phyloP scores from a whole-genome alignment of 1,140 invertebrate species.

The Penaeus japonicus region DNA sequence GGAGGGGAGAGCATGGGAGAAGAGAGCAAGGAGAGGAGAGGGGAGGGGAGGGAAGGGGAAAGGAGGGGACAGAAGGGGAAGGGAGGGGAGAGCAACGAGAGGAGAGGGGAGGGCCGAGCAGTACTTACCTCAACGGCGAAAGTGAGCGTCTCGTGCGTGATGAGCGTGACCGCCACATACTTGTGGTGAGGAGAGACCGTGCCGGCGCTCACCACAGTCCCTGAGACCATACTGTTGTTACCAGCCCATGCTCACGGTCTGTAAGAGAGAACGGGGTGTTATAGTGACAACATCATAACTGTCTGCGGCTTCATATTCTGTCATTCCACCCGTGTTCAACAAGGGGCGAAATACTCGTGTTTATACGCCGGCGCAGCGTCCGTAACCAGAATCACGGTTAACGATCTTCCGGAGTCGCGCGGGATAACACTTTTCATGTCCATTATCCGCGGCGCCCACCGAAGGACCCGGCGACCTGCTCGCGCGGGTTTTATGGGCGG shows the following conservation, averaged over 20 bases:
- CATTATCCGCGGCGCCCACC: too few relatives aligned
- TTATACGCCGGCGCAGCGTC: too few relatives aligned
- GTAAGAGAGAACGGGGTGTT: not conserved
- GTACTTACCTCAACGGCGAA: conserved; percentile 45
- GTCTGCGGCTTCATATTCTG: not conserved
- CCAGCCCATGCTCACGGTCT: not conserved
- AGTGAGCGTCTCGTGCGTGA: conserved; percentile 44
- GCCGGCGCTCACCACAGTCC: conserved; percentile 43
- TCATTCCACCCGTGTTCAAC: not conserved
- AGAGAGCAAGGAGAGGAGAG: too few relatives aligned
- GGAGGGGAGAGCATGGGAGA: too few relatives aligned
- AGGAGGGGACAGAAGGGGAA: not conserved
- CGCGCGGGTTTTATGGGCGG: too few relatives aligned
- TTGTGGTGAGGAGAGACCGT: conserved; percentile 47
- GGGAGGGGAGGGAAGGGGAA: too few relatives aligned
- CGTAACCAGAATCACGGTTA: too few relatives aligned
- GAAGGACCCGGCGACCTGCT: too few relatives aligned
- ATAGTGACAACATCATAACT: not conserved
- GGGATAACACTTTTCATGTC: too few relatives aligned
- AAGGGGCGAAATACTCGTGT: too few relatives aligned
- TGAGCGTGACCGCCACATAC: conserved; percentile 43
- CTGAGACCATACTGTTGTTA: conserved; percentile 43
- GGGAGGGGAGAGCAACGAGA: not conserved
- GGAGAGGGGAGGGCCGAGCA: not conserved
- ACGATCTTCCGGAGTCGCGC: too few relatives aligned